These are phyloP conservation scores for Neoarius graeffei DNA, from an alignment of 2,113 vertebrate species.

Conservation along the genomic window DNA sequence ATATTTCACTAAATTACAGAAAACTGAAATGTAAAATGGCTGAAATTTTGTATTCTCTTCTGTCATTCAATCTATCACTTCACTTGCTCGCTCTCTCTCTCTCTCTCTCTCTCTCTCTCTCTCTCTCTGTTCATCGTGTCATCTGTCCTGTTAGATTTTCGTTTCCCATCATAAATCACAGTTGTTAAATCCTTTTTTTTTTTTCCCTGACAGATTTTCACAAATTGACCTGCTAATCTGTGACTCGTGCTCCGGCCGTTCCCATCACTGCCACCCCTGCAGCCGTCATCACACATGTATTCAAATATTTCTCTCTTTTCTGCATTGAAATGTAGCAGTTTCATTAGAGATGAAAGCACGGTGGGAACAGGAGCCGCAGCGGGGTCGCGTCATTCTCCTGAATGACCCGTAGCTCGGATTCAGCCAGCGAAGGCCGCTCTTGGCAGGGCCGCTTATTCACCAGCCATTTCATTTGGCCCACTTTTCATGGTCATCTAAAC, in stretches of 20 bases:
- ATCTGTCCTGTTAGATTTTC: conserved; percentile 7
- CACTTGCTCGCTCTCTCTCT: neutral
- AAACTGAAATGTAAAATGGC: neutral
- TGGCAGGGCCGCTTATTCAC: conserved; percentile 53
- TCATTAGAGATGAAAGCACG: conserved; percentile 27
- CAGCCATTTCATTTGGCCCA: conserved; percentile 57
- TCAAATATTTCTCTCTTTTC: conserved; percentile 27
- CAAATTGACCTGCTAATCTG: conserved; percentile 30
- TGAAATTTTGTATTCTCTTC: neutral
- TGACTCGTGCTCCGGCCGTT: neutral
- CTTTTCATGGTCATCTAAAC: conserved; percentile 59
- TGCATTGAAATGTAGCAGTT: conserved; percentile 44
- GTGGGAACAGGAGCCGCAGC: conserved; percentile 24
- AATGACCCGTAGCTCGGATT: conserved; percentile 50
- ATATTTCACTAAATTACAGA: neutral
- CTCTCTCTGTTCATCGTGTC: neutral
- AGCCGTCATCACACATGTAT: conserved; percentile 26
- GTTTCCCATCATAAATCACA: conserved; percentile 25
- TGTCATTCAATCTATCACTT: neutral
- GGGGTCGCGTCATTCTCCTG: conserved; percentile 39
- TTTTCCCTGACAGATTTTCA: conserved; percentile 21
- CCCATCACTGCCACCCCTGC: conserved; percentile 15
- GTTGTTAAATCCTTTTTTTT: conserved; percentile 10
- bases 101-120: neutral
- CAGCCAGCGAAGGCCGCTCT: conserved; percentile 50